A percentile compares a stretch with the other conserved stretches of the same genome.
These are phyloP conservation scores for Lamprotornis superbus DNA, from an alignment of 2,113 vertebrate genomes.

Conservation along the genomic window DNA sequence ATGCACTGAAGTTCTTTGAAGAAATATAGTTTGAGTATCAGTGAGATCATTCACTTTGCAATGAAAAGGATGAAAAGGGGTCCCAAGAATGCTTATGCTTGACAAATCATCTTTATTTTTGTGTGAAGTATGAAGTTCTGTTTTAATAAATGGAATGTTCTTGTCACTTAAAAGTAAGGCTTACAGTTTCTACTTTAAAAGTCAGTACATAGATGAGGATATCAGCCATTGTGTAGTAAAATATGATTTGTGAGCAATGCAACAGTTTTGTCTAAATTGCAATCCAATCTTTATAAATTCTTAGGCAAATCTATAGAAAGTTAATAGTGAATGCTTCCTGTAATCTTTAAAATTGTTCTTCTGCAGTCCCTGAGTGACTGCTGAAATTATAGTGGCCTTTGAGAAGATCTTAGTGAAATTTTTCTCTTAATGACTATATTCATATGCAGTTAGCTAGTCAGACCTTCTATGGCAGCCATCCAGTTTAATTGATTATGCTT, in stretches of 20 bases:
- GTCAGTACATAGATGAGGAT: not conserved
- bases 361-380: not conserved
- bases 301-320: not conserved
- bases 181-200: not conserved
- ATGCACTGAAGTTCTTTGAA: not conserved
- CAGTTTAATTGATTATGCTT: not conserved
- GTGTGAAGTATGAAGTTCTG: not conserved
- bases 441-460: not conserved
- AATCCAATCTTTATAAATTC: not conserved
- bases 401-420: slow-evolving; percentile 9
- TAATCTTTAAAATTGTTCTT: slow-evolving; percentile 37
- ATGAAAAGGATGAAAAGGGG: not conserved
- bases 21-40: not conserved
- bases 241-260: not conserved
- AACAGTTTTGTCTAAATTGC: slow-evolving; percentile 3
- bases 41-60: not conserved
- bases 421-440: not conserved
- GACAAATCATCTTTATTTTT: not conserved
- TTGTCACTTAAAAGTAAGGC: not conserved
- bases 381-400: not conserved
- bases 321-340: not conserved
- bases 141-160: not conserved
- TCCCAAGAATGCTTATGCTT: not conserved
- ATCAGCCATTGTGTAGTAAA: not conserved
- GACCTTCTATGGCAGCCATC: not conserved